Conservation (phyloP, 2,113 vertebrate genomes). For the Phainopepla nitens region DNA sequence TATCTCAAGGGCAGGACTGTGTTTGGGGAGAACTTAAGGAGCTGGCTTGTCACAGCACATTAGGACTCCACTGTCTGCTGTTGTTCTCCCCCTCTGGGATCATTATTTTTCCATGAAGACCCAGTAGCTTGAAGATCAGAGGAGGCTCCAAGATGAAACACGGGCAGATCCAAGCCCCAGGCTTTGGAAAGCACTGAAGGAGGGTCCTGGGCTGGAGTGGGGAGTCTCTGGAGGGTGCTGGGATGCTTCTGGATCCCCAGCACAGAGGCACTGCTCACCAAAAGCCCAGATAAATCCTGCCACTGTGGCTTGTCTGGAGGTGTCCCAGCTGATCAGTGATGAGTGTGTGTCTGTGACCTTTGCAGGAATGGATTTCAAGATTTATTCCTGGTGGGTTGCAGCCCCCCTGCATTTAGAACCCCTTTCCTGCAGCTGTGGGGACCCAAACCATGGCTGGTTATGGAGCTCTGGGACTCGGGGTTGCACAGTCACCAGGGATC, state of each 20-base stretch:
- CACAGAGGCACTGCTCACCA: neutral
- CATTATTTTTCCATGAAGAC: neutral
- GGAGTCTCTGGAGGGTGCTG: neutral
- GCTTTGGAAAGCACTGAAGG: neutral
- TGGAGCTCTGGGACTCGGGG: fast-evolving
- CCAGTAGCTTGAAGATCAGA: neutral
- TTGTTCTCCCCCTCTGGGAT: neutral
- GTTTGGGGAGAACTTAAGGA: neutral
- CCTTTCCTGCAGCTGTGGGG: neutral
- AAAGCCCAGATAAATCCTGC: neutral
- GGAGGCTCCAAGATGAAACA: neutral
- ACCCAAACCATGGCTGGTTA: neutral
- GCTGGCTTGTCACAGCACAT: neutral
- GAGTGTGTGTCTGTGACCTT: neutral
- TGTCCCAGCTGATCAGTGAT: neutral
- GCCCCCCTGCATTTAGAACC: neutral
- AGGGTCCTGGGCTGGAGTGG: neutral
- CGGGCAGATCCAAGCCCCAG: neutral
- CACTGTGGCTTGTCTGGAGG: neutral
- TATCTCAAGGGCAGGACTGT: neutral
- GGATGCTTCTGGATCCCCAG: neutral
- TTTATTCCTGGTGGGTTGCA: neutral
- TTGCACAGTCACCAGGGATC: neutral
- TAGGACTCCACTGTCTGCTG: neutral
- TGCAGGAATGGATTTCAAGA: neutral